phyloP scores from a whole-genome alignment of 2,797 vertebrate species.

The Poeciliopsis infans region DNA sequence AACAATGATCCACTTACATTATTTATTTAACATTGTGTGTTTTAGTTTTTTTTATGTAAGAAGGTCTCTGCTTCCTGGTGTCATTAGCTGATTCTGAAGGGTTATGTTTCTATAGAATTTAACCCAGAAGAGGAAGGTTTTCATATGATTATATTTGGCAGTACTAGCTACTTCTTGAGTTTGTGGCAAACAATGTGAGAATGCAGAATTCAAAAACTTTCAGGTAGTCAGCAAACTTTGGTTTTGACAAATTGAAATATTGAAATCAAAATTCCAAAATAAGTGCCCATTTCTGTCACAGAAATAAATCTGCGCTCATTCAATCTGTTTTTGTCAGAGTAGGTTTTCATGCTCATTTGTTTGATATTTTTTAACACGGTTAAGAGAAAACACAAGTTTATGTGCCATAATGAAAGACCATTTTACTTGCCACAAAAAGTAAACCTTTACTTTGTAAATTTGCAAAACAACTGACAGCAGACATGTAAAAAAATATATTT shows the following conservation, averaged over 20 bases:
- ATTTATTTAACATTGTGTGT: background rate
- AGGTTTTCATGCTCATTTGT: background rate
- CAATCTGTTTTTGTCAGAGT: background rate
- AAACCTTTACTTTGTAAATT: background rate
- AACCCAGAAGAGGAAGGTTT: too few species aligned
- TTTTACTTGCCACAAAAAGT: too few species aligned
- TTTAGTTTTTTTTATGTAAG: too few species aligned
- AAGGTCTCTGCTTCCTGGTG: background rate
- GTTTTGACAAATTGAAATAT: background rate
- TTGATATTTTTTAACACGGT: background rate
- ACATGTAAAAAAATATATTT: background rate
- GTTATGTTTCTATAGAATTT: too few species aligned
- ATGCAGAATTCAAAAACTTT: background rate
- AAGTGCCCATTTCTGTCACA: background rate
- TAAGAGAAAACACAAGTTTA: background rate
- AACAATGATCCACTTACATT: background rate
- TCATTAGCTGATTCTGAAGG: background rate
- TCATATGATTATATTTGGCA: too few species aligned
- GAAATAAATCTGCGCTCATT: background rate
- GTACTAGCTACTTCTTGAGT: background rate
- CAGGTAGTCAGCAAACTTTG: background rate
- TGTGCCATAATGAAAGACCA: background rate
- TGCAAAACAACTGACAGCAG: background rate
- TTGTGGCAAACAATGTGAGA: background rate
- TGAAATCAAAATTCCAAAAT: background rate